Evolutionary conservation across 2,888 invertebrate genomes (phyloP).

Genomic region (Halictus quadricinctus): DNA sequence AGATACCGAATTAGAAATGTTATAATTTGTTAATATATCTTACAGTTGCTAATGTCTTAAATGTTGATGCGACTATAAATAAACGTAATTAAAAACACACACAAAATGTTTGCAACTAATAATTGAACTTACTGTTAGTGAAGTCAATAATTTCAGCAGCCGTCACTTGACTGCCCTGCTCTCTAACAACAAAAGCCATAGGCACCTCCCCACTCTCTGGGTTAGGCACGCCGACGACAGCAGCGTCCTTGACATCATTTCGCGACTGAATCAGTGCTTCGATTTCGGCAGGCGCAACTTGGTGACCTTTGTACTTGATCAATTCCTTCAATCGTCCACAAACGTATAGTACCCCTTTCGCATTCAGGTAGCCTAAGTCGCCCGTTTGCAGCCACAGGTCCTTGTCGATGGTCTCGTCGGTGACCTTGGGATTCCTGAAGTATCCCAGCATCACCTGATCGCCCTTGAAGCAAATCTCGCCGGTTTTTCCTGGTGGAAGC

Average conservation of each 20-base stretch:
- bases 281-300: slow-evolving; percentile 82
- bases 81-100: not conserved
- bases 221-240: slow-evolving; percentile 73
- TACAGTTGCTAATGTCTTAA: not conserved
- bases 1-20: not conserved
- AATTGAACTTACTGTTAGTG: slow-evolving; percentile 66
- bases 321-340: slow-evolving; percentile 85
- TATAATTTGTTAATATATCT: no score
- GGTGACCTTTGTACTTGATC: slow-evolving; percentile 85
- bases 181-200: slow-evolving; percentile 81
- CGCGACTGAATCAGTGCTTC: slow-evolving; percentile 73
- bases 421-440: slow-evolving; percentile 82
- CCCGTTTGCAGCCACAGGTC: slow-evolving; percentile 84
- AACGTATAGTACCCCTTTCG: slow-evolving; percentile 82
- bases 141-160: slow-evolving; percentile 74
- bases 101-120: not conserved
- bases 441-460: slow-evolving; percentile 84
- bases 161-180: slow-evolving; percentile 58
- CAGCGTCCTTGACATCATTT: slow-evolving; percentile 65
- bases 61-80: not conserved
- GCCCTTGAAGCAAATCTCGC: slow-evolving; percentile 84
- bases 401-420: slow-evolving; percentile 82
- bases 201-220: slow-evolving; percentile 82
- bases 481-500: slow-evolving; percentile 83
- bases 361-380: slow-evolving; percentile 84